phyloP scores from a whole-genome alignment of 2,113 vertebrate genomes.

The Pan paniscus region DNA sequence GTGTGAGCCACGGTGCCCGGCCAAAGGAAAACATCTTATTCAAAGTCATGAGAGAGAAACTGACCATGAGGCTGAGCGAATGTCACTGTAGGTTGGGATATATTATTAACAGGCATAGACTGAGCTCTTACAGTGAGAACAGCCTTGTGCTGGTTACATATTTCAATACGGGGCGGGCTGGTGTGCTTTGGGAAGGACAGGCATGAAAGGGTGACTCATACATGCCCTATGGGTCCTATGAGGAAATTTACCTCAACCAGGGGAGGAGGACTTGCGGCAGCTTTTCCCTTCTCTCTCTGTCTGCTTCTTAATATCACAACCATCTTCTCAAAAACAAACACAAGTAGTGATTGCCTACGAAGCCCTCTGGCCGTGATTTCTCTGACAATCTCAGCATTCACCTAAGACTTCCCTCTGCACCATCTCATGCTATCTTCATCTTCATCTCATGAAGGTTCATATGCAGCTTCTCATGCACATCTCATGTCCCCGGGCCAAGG shows the following conservation, averaged over 20 bases:
- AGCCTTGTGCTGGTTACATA: not conserved
- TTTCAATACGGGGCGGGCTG: rapidly evolving
- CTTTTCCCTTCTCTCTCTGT: too few species aligned
- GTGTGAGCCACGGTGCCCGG: too few species aligned
- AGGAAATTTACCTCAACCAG: not conserved
- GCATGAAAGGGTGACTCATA: not conserved
- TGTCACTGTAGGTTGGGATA: not conserved
- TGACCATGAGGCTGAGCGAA: not conserved
- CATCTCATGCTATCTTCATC: not conserved
- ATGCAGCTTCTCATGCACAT: too few species aligned
- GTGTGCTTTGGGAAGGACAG: not conserved
- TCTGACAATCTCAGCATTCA: not conserved
- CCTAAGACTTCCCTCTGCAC: not conserved
- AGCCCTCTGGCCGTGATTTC: rapidly evolving
- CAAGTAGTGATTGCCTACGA: not conserved
- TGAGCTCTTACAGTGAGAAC: not conserved
- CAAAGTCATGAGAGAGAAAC: not conserved
- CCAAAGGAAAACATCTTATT: not conserved
- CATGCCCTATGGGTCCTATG: too few species aligned
- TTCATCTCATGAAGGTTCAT: too few species aligned
- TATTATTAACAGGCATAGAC: not conserved
- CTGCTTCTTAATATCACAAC: not conserved
- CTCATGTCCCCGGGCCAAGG: not conserved
- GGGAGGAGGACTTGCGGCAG: not conserved
- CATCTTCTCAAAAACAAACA: not conserved